Evolutionary conservation across 2,797 vertebrate genomes (phyloP).

Genomic region (Gorsachius magnificus): DNA sequence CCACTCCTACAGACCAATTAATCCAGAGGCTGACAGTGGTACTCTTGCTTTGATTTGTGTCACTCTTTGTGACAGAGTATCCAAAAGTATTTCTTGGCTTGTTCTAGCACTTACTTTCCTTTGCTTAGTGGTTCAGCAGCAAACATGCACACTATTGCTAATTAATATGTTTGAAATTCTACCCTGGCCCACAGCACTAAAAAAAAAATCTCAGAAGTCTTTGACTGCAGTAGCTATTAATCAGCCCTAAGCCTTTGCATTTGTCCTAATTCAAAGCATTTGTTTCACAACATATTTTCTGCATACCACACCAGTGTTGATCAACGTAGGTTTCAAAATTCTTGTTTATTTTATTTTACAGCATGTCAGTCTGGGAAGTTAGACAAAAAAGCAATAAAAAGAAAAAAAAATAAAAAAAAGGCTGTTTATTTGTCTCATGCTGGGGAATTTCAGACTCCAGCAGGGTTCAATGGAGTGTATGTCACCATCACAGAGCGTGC

Average conservation of each 20-base stretch:
- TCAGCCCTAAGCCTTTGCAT: conserved; percentile 48
- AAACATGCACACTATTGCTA: conserved; percentile 62
- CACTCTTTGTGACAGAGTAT: conserved; percentile 55
- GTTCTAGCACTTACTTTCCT: conserved; percentile 51
- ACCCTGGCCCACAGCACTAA: conserved; percentile 40
- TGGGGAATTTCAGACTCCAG: conserved; percentile 41
- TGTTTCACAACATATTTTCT: conserved; percentile 57
- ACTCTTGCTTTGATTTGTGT: conserved; percentile 56
- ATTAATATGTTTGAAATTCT: conserved; percentile 71
- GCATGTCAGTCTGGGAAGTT: conserved; percentile 46
- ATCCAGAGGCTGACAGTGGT: conserved; percentile 2
- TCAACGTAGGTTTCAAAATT: conserved; percentile 46
- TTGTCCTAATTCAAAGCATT: conserved; percentile 65
- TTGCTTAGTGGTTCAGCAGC: conserved; percentile 53
- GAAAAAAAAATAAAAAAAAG: background rate
- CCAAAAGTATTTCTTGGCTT: conserved; percentile 55
- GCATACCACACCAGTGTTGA: conserved; percentile 37
- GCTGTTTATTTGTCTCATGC: conserved; percentile 59
- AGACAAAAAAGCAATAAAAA: background rate
- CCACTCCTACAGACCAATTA: conserved; percentile 18
- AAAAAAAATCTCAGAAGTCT: conserved; percentile 42
- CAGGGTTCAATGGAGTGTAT: conserved; percentile 32
- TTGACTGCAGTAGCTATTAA: conserved; percentile 60
- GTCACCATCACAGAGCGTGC: conserved; percentile 28
- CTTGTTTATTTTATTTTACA: conserved; percentile 53